Conservation (phyloP, 2,888 invertebrate genomes). For the Drosophila testacea region DNA sequence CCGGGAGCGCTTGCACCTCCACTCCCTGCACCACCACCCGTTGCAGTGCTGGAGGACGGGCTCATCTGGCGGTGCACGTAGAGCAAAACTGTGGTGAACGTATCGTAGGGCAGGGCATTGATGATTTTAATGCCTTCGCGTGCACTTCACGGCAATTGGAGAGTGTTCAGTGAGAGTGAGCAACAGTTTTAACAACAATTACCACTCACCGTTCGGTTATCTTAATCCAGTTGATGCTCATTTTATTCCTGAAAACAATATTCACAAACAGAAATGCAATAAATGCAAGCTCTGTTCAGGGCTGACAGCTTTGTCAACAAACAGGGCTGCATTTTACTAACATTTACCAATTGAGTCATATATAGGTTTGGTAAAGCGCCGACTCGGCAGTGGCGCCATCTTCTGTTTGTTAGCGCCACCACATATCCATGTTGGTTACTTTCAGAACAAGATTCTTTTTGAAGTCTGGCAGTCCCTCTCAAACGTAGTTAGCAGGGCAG, state of each 20-base stretch:
- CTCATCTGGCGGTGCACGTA: slow-evolving; percentile 85
- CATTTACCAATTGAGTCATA: background rate
- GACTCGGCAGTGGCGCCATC: too few species aligned
- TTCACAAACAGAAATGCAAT: slow-evolving; percentile 16
- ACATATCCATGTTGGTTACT: too few species aligned
- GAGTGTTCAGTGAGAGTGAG: background rate
- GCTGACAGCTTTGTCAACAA: background rate
- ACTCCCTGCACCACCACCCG: slow-evolving; percentile 10
- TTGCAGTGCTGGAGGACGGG: slow-evolving; percentile 43
- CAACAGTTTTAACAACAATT: background rate
- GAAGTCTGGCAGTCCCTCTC: too few species aligned
- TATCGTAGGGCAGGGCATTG: slow-evolving; percentile 83
- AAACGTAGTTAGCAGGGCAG: too few species aligned
- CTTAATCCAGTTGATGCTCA: slow-evolving; percentile 71
- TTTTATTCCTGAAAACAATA: slow-evolving; percentile 14
- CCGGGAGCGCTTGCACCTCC: slow-evolving; percentile 26
- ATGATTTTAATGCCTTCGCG: slow-evolving; percentile 85
- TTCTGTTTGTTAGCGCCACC: too few species aligned
- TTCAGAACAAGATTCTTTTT: too few species aligned
- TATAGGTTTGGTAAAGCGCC: too few species aligned
- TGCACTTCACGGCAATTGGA: slow-evolving; percentile 70
- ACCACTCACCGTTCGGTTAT: slow-evolving; percentile 60
- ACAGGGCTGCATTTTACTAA: background rate
- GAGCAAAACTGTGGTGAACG: slow-evolving; percentile 83
- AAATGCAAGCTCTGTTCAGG: background rate